Percentiles rank a stretch among this genome's conserved stretches.
phyloP scores from a whole-genome alignment of 2,113 vertebrate species.

The Martes martes region DNA sequence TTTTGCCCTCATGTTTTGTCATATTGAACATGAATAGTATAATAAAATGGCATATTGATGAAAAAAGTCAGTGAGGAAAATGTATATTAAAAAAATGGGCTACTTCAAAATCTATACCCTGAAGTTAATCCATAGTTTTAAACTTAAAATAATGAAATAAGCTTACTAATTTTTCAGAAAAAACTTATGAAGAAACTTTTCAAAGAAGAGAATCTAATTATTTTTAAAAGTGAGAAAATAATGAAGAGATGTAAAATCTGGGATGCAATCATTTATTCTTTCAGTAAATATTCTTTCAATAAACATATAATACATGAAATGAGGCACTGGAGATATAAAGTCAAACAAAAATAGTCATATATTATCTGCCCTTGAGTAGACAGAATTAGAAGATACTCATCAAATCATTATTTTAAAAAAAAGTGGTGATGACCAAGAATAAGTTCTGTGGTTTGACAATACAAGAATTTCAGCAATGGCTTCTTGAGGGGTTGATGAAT shows the following conservation, averaged over 20 bases:
- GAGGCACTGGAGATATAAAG: background rate
- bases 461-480: background rate
- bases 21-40: background rate
- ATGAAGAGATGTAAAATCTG: background rate
- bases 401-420: background rate
- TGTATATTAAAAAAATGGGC: background rate
- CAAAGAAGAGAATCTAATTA: background rate
- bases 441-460: background rate
- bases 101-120: background rate
- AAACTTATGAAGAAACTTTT: background rate
- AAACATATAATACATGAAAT: background rate
- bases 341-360: background rate
- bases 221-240: background rate
- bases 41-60: background rate
- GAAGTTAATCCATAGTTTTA: background rate
- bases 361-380: background rate
- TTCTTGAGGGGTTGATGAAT: background rate
- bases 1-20: background rate
- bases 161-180: background rate
- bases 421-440: background rate
- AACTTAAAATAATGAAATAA: background rate
- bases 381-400: background rate
- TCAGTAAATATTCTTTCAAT: background rate
- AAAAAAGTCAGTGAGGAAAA: background rate
- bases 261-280: background rate